These are phyloP conservation scores for Cottus gobio DNA, from an alignment of 2,113 vertebrate genomes.

Conservation along the genomic window DNA sequence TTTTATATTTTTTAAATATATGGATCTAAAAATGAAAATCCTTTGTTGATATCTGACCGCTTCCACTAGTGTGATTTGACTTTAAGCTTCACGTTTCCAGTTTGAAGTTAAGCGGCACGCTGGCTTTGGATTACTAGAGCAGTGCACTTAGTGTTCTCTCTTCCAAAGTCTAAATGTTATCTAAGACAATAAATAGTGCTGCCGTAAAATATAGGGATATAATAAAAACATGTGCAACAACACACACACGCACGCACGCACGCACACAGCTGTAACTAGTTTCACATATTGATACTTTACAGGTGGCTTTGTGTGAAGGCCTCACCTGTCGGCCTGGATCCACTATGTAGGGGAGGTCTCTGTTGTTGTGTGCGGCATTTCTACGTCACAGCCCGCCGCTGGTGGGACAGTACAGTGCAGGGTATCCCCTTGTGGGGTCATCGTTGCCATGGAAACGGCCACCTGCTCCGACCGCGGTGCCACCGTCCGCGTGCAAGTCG, in stretches of 20 bases:
- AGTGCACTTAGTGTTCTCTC: too few species aligned
- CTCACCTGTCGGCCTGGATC: conserved; percentile 31
- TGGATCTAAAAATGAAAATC: not conserved
- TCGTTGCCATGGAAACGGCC: conserved; percentile 49
- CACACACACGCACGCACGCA: not conserved
- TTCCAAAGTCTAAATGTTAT: not conserved
- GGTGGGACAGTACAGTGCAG: not conserved
- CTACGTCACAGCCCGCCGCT: conserved; percentile 14
- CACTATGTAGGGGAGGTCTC: conserved; percentile 68
- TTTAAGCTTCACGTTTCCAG: too few species aligned
- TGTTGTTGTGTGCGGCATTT: conserved; percentile 40
- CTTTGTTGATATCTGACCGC: not conserved
- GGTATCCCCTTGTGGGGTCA: conserved; percentile 1
- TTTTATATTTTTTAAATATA: too few species aligned
- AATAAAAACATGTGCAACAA: not conserved
- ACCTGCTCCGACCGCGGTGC: conserved; percentile 13
- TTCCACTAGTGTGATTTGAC: not conserved
- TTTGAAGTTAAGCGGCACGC: too few species aligned
- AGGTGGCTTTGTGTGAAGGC: not conserved
- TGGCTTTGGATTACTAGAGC: too few species aligned
- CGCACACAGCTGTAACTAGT: too few species aligned
- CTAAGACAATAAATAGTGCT: not conserved
- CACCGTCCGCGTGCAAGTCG: not conserved
- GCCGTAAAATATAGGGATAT: not conserved
- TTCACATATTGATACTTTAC: not conserved